Percentiles rank a stretch among this genome's conserved stretches.
These are phyloP conservation scores for Palloptera scutellata DNA, from an alignment of 2,888 invertebrate species.

Conservation along the genomic window DNA sequence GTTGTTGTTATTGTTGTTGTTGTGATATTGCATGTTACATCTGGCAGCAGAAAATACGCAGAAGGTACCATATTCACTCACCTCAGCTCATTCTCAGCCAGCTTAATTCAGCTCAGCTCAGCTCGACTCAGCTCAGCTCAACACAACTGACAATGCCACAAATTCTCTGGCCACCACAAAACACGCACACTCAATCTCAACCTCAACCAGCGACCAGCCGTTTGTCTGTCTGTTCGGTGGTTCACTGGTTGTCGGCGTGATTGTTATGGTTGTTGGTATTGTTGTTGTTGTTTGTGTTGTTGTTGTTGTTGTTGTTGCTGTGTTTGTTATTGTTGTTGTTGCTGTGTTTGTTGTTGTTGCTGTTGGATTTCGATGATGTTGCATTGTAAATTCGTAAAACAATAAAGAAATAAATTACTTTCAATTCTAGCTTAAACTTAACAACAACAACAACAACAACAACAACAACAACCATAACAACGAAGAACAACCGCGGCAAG, in stretches of 20 bases:
- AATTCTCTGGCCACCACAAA: no score
- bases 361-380: constrained; percentile 2
- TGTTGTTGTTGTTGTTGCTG: constrained; percentile 15
- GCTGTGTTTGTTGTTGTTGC: background rate
- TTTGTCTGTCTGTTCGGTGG: no score
- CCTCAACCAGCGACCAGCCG: no score
- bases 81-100: no score
- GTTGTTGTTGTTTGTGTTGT: constrained; percentile 13
- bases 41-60: no score
- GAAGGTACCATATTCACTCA: no score
- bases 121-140: no score
- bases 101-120: no score
- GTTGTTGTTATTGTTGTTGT: constrained; percentile 13
- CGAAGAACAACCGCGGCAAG: constrained; percentile 26
- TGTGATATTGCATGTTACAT: background rate
- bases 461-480: constrained; percentile 22
- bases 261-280: no score
- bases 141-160: no score
- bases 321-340: constrained; percentile 16
- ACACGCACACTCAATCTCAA: no score
- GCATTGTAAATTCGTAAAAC: constrained; percentile 45
- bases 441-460: constrained; percentile 32
- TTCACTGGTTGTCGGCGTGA: no score
- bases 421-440: constrained; percentile 47
- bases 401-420: constrained; percentile 65